Evolutionary conservation across 2,797 vertebrate species (phyloP).

Genomic region (Eidolon dupreanum): DNA sequence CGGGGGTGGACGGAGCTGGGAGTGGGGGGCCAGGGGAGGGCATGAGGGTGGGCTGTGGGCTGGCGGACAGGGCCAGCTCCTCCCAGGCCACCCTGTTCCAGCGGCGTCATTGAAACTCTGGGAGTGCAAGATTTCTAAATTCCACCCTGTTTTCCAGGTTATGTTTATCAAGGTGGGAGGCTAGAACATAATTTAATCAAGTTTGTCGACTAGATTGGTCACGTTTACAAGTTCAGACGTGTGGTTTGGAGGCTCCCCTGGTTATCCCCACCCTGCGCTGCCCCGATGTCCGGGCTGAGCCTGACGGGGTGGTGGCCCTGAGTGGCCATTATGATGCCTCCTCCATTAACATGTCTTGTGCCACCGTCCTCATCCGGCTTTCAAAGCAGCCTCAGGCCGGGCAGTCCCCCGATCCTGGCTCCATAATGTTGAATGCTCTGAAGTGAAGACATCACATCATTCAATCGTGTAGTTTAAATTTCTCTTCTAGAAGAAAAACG

Average conservation of each 20-base stretch:
- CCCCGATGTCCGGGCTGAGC: fast-evolving
- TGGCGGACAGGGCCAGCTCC: not conserved
- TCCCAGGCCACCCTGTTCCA: fast-evolving
- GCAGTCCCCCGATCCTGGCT: fast-evolving
- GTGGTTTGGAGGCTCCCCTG: not conserved
- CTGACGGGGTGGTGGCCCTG: fast-evolving
- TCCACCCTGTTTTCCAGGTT: not conserved
- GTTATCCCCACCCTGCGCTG: not conserved
- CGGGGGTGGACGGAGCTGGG: not conserved
- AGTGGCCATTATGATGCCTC: not conserved
- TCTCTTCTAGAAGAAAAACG: not conserved
- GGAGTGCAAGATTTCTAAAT: not conserved
- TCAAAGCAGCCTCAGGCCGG: not conserved
- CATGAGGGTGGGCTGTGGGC: not conserved
- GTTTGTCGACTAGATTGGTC: not conserved
- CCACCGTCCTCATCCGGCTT: not conserved
- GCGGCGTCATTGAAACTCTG: not conserved
- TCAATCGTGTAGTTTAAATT: not conserved
- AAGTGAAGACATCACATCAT: not conserved
- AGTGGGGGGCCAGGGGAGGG: too few relatives aligned
- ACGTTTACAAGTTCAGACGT: not conserved
- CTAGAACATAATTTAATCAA: not conserved
- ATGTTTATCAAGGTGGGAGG: not conserved
- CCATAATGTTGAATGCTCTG: fast-evolving
- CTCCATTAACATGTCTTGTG: fast-evolving